Conservation (phyloP, 2,888 invertebrate genomes). For the Lobophora halterata region DNA sequence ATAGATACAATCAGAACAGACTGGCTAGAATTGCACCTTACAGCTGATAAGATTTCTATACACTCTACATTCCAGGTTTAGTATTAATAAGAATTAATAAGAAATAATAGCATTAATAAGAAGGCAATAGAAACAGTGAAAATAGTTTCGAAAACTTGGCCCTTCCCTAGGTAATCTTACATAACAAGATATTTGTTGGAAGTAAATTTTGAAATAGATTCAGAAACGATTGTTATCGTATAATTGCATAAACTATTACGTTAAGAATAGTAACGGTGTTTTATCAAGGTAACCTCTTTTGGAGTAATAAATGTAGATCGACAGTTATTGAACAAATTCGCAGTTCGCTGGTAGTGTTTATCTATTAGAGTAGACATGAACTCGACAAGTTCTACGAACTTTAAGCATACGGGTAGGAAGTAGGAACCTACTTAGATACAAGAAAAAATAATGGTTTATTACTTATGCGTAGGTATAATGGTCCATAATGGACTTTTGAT, state of each 20-base stretch:
- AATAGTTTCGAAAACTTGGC: neutral
- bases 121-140: neutral
- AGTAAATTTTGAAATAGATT: conserved; percentile 14
- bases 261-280: conserved; percentile 3
- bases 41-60: conserved; percentile 1
- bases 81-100: too few species aligned
- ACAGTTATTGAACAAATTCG: conserved; percentile 13
- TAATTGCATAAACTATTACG: conserved; percentile 19
- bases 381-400: conserved; percentile 9
- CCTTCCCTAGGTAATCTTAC: conserved; percentile 6
- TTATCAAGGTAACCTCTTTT: conserved; percentile 5
- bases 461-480: too few species aligned
- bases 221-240: conserved; percentile 15
- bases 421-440: too few species aligned
- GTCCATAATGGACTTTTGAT: too few species aligned
- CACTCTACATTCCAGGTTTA: too few species aligned
- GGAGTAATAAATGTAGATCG: conserved; percentile 3
- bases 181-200: conserved; percentile 8
- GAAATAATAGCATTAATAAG: too few species aligned
- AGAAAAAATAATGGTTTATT: too few species aligned
- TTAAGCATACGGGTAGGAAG: conserved; percentile 8
- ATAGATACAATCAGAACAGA: conserved; percentile 35
- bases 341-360: conserved; percentile 4
- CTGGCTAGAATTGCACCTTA: conserved; percentile 20
- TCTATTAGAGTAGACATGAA: conserved; percentile 1